Base-by-base conservation (phyloP, 2,113 vertebrate species). In the Pedetes capensis region DNA sequence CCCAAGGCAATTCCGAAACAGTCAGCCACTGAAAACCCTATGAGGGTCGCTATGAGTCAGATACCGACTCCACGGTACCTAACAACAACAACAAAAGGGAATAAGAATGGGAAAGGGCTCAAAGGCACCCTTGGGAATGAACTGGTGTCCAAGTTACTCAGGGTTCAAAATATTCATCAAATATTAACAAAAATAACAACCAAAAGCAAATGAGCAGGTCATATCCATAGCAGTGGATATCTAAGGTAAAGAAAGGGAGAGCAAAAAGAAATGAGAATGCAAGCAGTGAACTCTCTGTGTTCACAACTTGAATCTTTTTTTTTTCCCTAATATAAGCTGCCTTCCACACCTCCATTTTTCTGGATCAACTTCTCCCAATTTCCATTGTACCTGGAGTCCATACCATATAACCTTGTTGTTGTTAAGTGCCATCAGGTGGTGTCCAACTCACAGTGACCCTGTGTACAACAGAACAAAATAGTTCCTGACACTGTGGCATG, bases 91-190 rank as follows among this genome's bases (percentile, higher is more conserved):
- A n/a, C n/a, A n/a, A n/a, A n/a, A 12, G 34, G 51, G 42, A 57
- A 13, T 22, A 44, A 71, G 13, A 39, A 16, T 49, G 11, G 14
- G 8, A 74, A 47, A n/a, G 53, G 14, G 1, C 55, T 94, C 84
- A 88, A 90, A 86, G 57, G 9, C 2, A 75, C 14, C 51, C n/a
- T n/a, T 82, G 17, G 85, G 44, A 76, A 87, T 72, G 51, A 82
- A 89, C 51, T 75, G 78, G 18, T 13, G 20, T 78, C 66, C 57
- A 55, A 90, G 8, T 47, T 69, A 87, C 4, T 79, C 42, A n/a
- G 22, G n/a, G 6, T 80, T 10, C 64, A 92, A 97, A 97, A 61
- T 51, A 53, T 2, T 47, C 61, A 91, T 23, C 47, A 89, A 89
- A 25, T 72, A 42, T 51, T 78, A 53, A 90, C 25, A 51, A 74